Evolutionary conservation across 2,888 invertebrate species (phyloP).

Genomic region (Stenolophus ochropezus): DNA sequence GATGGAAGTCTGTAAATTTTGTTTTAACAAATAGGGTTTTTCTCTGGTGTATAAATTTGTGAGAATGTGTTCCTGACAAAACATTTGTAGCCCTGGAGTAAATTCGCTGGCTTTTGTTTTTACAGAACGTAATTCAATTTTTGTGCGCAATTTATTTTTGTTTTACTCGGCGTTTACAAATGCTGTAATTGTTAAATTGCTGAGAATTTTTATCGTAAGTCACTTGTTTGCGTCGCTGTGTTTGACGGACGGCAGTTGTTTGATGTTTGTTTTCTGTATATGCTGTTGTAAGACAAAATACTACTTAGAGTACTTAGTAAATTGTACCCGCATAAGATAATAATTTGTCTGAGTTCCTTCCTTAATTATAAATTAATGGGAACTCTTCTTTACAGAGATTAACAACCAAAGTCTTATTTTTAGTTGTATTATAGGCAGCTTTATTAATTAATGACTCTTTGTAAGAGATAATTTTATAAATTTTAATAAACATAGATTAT

Average conservation of each 20-base stretch:
- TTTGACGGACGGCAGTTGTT: neutral
- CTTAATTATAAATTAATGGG: neutral
- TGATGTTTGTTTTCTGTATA: neutral
- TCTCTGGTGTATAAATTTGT: slow-evolving; percentile 40
- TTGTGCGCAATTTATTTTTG: slow-evolving; percentile 54
- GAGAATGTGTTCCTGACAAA: slow-evolving; percentile 43
- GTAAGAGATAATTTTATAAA: too few species aligned
- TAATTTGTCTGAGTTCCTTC: neutral
- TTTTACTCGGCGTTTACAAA: slow-evolving; percentile 48
- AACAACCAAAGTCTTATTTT: too few species aligned
- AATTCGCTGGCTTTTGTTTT: slow-evolving; percentile 42
- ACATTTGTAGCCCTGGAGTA: slow-evolving; percentile 15
- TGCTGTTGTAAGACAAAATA: neutral
- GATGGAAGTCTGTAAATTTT: neutral
- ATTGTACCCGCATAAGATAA: neutral
- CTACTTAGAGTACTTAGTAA: neutral
- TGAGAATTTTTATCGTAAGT: slow-evolving; percentile 45
- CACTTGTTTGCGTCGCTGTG: neutral
- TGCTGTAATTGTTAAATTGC: slow-evolving; percentile 55
- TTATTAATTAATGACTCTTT: too few species aligned
- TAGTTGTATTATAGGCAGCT: too few species aligned
- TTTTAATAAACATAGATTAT: too few species aligned
- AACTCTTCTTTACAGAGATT: neutral
- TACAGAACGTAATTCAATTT: slow-evolving; percentile 51
- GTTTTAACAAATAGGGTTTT: neutral